These are phyloP conservation scores for Latheticus oryzae DNA, from an alignment of 2,888 invertebrate species.

Conservation along the genomic window DNA sequence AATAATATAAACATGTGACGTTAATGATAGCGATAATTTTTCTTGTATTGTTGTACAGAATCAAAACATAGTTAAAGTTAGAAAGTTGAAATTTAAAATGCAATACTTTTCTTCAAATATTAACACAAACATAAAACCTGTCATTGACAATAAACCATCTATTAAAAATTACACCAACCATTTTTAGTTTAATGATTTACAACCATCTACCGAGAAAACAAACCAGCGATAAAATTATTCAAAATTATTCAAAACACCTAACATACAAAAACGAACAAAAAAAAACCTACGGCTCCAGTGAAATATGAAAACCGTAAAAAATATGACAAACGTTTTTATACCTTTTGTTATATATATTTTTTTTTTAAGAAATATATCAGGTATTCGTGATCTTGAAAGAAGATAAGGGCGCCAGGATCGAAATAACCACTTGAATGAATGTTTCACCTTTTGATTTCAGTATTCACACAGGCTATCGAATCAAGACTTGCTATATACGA, in stretches of 20 bases:
- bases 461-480: constrained; percentile 42
- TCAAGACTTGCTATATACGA: constrained; percentile 28
- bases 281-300: constrained; percentile 53
- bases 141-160: constrained; percentile 39
- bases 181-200: constrained; percentile 52
- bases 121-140: constrained; percentile 19
- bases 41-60: neutral
- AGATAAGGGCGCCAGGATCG: constrained; percentile 60
- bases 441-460: constrained; percentile 51
- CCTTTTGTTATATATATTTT: constrained; percentile 61
- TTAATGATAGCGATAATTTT: constrained; percentile 9
- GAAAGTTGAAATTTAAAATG: constrained; percentile 14
- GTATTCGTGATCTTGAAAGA: constrained; percentile 50
- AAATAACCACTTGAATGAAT: constrained; percentile 39
- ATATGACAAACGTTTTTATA: constrained; percentile 63
- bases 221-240: constrained; percentile 61
- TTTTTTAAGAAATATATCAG: constrained; percentile 61
- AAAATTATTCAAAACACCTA: constrained; percentile 63
- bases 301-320: constrained; percentile 65
- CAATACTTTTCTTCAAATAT: neutral
- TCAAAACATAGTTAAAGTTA: neutral
- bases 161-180: constrained; percentile 51
- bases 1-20: too few species aligned
- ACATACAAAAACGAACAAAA: constrained; percentile 45
- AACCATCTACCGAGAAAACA: constrained; percentile 54